Evolutionary conservation across 2,888 invertebrate genomes (phyloP), one percentile per base, ranked within the genome.

Genomic region (Athalia circularis): DNA sequence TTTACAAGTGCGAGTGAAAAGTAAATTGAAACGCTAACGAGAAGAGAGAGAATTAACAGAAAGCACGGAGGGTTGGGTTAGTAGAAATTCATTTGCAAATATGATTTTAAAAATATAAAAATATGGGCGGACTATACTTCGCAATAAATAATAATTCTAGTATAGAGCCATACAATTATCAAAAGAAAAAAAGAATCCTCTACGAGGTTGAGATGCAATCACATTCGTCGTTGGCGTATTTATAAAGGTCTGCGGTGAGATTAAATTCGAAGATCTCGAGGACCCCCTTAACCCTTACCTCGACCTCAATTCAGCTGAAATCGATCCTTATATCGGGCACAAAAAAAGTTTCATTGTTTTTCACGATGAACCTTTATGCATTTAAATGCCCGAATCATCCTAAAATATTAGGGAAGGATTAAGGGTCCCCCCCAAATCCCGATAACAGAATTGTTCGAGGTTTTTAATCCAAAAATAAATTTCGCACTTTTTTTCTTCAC

Each of bases 221-320:
- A 81, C 80, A 81, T 78, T 77, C 65, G 83, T 84, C 82, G 83
- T 84, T 85, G 84, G 80, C 81, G 81, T n/a, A n/a, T n/a, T n/a
- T 78, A n/a, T n/a, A 79, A 83, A 81, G 82, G 80, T 79, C 77
- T 83, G 82, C 29, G 78, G 74, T 72, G 64, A 54, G 64, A 78
- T 74, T 78, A 52, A 78, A 78, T 78, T 78, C 47, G 74, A n/a
- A n/a, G 50, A 11, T 45, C 52, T 67, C 52, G 52, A 11, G 43
- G 64, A 76, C 64, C 62, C 52, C 57, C 77, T 47, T 43, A 64
- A 76, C 76, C 76, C 65, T 76, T 76, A 29, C 64, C 45, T 45
- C n/a, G 13, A 4, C n/a, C 75, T 29, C 75, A 29, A 47, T 72
- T 62, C 61, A 70, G 70, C 59, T 72, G 50, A 77, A 79, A n/a